Conservation (phyloP, 1,140 invertebrate species). For the Scaptomyza hsui region DNA sequence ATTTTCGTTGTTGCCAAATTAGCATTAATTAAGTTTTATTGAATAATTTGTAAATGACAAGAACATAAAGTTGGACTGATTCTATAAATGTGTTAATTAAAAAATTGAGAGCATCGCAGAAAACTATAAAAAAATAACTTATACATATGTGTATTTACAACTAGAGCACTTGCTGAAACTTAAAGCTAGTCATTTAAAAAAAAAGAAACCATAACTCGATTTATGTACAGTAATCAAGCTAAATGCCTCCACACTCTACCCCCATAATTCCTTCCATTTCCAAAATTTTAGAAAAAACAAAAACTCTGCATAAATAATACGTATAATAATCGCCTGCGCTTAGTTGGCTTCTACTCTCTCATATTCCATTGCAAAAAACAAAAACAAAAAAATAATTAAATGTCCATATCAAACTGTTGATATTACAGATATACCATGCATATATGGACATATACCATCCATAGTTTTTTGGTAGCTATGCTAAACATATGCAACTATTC, state of each 20-base stretch:
- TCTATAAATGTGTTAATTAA: constrained; percentile 54
- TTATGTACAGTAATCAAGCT: constrained; percentile 66
- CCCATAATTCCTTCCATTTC: background rate
- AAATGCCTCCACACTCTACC: constrained; percentile 19
- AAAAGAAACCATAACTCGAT: constrained; percentile 26
- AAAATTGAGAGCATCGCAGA: constrained; percentile 47
- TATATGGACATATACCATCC: constrained; percentile 26
- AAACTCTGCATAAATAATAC: constrained; percentile 4
- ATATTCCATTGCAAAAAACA: constrained; percentile 9
- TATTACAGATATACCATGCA: constrained; percentile 33
- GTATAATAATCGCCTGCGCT: constrained; percentile 33
- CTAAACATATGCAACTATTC: constrained; percentile 56
- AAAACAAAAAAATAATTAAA: constrained; percentile 20
- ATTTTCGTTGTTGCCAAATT: constrained; percentile 77
- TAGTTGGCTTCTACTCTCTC: constrained; percentile 38
- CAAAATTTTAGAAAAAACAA: background rate
- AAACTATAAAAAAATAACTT: constrained; percentile 19
- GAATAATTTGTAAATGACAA: constrained; percentile 37
- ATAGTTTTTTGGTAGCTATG: constrained; percentile 32
- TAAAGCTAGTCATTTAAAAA: constrained; percentile 65
- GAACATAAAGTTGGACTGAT: constrained; percentile 64
- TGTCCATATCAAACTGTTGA: constrained; percentile 54
- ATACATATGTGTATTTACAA: constrained; percentile 17
- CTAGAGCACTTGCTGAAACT: constrained; percentile 64
- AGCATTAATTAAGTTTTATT: constrained; percentile 75